Evolutionary conservation across 2,797 vertebrate species (phyloP).

Genomic region (Poeciliopsis infans): DNA sequence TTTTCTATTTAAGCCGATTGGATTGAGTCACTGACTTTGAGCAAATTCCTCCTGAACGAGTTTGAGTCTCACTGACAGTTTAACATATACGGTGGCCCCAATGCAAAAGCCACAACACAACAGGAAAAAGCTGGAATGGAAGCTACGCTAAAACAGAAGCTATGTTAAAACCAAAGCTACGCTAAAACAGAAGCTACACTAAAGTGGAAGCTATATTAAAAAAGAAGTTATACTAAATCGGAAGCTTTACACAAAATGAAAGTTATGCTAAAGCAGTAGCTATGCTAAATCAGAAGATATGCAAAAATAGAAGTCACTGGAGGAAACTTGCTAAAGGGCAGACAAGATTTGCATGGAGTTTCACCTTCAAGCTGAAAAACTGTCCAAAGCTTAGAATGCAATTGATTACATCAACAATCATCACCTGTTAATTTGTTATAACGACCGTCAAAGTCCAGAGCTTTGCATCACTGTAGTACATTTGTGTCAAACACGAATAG

Average conservation of each 20-base stretch:
- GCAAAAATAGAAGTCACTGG: not conserved
- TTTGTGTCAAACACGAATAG: not conserved
- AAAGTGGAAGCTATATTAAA: not conserved
- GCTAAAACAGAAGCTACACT: not conserved
- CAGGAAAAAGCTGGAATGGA: not conserved
- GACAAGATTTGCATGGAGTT: not conserved
- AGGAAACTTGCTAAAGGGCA: not conserved
- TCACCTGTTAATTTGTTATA: not conserved
- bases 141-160: not conserved
- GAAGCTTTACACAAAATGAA: no score
- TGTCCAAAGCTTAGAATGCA: not conserved
- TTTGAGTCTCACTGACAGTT: not conserved
- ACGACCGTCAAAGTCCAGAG: not conserved
- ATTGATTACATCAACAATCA: not conserved
- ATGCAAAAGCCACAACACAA: not conserved
- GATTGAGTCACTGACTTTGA: not conserved
- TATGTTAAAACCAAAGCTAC: no score
- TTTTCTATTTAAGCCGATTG: not conserved
- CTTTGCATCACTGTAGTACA: not conserved
- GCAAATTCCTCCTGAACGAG: not conserved
- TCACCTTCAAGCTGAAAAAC: not conserved
- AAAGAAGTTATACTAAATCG: no score
- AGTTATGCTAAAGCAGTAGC: no score
- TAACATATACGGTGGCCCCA: not conserved
- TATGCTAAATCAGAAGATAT: not conserved